Evolutionary conservation across 2,888 invertebrate genomes (phyloP).

Genomic region (Ichneumoninae sp.): DNA sequence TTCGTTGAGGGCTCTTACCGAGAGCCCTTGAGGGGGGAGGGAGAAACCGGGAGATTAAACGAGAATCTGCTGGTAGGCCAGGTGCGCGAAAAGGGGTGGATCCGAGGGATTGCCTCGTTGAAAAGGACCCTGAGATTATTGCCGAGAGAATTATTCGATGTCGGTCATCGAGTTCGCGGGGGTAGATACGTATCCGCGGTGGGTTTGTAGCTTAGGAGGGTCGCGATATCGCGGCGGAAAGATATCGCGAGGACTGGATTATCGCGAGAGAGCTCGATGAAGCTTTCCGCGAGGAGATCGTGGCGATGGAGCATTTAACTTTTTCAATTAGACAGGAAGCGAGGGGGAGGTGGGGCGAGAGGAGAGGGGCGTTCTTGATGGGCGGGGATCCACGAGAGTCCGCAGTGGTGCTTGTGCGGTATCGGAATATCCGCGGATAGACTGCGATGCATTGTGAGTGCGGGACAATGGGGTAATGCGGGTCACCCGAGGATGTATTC

Average conservation of each 20-base stretch:
- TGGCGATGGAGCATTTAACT: conserved; percentile 74
- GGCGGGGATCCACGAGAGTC: conserved; percentile 53
- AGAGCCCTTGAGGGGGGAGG: conserved; percentile 20
- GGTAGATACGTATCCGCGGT: not conserved
- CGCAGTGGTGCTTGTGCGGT: not conserved
- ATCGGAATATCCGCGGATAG: conserved; percentile 11
- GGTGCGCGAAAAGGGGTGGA: conserved; percentile 60
- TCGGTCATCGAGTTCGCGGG: conserved; percentile 54
- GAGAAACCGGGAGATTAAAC: conserved; percentile 16
- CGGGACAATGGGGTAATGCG: not conserved
- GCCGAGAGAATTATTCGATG: conserved; percentile 45
- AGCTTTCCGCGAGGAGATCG: not conserved
- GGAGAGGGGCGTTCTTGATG: conserved; percentile 58
- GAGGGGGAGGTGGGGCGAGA: not conserved
- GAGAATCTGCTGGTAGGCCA: conserved; percentile 43
- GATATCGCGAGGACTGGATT: not conserved
- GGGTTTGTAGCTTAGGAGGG: not conserved
- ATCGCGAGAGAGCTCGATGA: not conserved
- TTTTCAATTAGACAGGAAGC: conserved; percentile 73
- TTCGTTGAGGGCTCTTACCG: conserved; percentile 25
- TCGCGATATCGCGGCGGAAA: not conserved
- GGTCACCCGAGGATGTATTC: not conserved
- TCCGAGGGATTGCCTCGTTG: conserved; percentile 54
- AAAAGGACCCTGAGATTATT: conserved; percentile 56
- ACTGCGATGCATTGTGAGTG: not conserved